Base-by-base conservation (phyloP, 1,140 invertebrate genomes). In the Paracyclopina nana region DNA sequence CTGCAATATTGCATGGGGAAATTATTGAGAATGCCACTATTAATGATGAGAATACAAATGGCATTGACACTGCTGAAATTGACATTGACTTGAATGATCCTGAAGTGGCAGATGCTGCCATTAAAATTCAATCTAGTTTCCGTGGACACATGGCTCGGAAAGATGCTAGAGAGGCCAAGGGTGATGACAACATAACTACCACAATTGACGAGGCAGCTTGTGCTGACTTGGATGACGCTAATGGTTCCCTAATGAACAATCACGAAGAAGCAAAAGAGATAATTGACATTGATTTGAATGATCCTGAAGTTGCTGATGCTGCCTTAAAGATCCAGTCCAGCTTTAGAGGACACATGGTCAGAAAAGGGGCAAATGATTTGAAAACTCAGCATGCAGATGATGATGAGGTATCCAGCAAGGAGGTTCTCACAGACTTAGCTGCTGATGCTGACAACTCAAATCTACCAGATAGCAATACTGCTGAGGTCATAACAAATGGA, bases 251-350 rank as follows among this genome's bases (percentile, higher is more conserved):
- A 45, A 14, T 29, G 4, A 27, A 4, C 3, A 20, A 48, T 2
- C 2, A 40, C 3, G 4, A 4, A 48, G 5, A 22, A 12, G 4
- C 46, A 4, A 27, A 48, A 2, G 22, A 48, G 4, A 22, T 6
- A 18, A 54, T 60, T 43, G 63, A 65, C 43, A 66, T 67, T 29
- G 65, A 66, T 55, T 55, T 66, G 24, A 61, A 61, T 54, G 69
- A 70, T 59, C 68, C 68, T 22, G 85, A 90, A 58, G 68, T 91
- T 53, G 80, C 79, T 63, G 68, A 82, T 61, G 87, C 86, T 9
- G 87, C 85, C 22, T 78, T 78, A 28, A 90, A 87, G 70, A 91
- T 91, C 60, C 86, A 92, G 65, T 82, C 83, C 1, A 82, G 83
- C 34, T 91, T 91, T 70, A 73, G 84, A 55, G 84, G 85, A 41